These are phyloP conservation scores for Menura novaehollandiae DNA, from an alignment of 2,113 vertebrate genomes.

Conservation along the genomic window DNA sequence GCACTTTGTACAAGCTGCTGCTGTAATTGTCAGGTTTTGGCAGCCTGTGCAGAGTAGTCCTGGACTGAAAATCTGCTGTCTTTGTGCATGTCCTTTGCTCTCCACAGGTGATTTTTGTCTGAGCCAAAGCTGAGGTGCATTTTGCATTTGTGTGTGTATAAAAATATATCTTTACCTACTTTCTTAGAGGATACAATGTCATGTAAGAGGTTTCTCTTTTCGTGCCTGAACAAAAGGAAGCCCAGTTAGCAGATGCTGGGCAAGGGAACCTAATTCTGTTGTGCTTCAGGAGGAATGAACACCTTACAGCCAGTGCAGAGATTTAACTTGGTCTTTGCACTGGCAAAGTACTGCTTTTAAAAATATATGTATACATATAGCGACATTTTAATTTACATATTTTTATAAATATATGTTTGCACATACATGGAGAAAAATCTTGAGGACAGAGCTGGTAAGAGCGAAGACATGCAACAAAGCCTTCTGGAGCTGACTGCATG, in stretches of 20 bases:
- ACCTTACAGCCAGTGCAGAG: not conserved
- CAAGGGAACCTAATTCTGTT: not conserved
- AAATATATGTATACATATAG: not conserved
- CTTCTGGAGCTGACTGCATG: not conserved
- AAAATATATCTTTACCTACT: conserved; percentile 1
- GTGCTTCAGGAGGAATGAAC: not conserved
- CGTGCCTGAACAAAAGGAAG: not conserved
- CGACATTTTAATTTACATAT: not conserved
- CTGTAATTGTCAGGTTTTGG: not conserved
- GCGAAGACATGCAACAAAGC: not conserved
- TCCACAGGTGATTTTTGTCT: not conserved
- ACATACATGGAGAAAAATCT: not conserved
- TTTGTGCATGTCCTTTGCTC: not conserved
- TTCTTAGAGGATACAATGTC: not conserved
- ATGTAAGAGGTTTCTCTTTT: not conserved
- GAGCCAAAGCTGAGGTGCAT: not conserved
- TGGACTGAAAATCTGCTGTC: not conserved
- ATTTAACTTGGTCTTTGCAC: not conserved
- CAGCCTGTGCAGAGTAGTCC: not conserved
- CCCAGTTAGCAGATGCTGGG: not conserved
- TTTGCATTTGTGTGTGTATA: not conserved
- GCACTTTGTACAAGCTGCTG: not conserved
- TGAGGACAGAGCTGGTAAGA: not conserved
- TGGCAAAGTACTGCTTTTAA: not conserved
- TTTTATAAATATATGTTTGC: not conserved